Percentiles rank a stretch among this genome's conserved stretches.
Evolutionary conservation across 2,797 vertebrate species (phyloP).

Genomic region (Distichodus sexfasciatus): DNA sequence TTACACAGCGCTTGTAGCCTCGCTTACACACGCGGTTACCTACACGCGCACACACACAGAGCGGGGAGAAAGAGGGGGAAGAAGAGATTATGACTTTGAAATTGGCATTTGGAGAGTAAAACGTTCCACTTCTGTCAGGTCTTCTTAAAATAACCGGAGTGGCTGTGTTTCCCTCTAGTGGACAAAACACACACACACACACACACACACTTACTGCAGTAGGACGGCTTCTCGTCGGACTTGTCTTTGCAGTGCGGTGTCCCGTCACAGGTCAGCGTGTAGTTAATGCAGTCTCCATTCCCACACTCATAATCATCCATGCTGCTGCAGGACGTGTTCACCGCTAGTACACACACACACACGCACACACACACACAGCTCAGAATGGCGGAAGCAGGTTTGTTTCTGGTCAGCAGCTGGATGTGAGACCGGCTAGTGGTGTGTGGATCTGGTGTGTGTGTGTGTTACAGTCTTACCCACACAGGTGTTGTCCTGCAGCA

Average conservation of each 20-base stretch:
- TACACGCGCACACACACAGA: slow-evolving; percentile 60
- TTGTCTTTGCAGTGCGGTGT: slow-evolving; percentile 83
- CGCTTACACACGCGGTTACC: slow-evolving; percentile 89
- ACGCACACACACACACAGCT: background rate
- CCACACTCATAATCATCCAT: slow-evolving; percentile 82
- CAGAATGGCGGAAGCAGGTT: too few species aligned
- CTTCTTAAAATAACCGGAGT: too few species aligned
- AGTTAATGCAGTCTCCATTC: slow-evolving; percentile 78
- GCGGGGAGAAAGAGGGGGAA: too few species aligned
- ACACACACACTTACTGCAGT: slow-evolving; percentile 72
- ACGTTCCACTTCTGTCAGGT: too few species aligned
- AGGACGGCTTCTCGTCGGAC: slow-evolving; percentile 85
- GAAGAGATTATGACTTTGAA: too few species aligned
- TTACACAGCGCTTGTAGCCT: slow-evolving; percentile 87
- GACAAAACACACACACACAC: background rate
- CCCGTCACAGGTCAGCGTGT: slow-evolving; percentile 80
- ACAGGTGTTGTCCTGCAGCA: slow-evolving; percentile 94
- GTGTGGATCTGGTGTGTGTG: slow-evolving; percentile 21
- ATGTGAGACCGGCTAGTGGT: background rate
- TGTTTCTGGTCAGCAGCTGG: background rate
- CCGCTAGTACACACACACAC: slow-evolving; percentile 62
- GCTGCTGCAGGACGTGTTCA: slow-evolving; percentile 82
- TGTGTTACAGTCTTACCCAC: slow-evolving; percentile 77
- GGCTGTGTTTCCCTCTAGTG: too few species aligned
- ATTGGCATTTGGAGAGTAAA: too few species aligned